phyloP scores from a whole-genome alignment of 2,113 vertebrate species.

The Lamprotornis superbus region DNA sequence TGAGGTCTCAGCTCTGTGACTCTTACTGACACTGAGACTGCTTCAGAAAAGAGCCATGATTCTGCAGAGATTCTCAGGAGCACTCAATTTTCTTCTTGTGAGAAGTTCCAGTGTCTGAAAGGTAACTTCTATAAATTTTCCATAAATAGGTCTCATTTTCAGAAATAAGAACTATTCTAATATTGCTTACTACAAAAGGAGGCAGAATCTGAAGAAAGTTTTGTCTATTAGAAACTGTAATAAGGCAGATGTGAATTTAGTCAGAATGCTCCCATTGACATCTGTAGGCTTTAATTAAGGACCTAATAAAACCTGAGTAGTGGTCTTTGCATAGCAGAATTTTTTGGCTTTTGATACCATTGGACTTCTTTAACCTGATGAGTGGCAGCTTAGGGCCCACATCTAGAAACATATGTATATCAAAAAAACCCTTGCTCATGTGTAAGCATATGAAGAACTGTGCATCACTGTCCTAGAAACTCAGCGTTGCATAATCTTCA shows the following conservation, averaged over 20 bases:
- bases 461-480: neutral
- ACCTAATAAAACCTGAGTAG: neutral
- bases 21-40: neutral
- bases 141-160: neutral
- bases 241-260: neutral
- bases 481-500: neutral
- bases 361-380: neutral
- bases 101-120: neutral
- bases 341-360: neutral
- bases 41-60: neutral
- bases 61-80: neutral
- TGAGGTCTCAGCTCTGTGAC: neutral
- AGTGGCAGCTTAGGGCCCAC: neutral
- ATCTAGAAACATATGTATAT: neutral
- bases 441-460: neutral
- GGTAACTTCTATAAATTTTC: neutral
- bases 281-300: neutral
- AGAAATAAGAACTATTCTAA: neutral
- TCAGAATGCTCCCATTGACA: neutral
- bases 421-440: neutral
- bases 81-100: neutral
- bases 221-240: neutral
- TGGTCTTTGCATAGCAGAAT: neutral
- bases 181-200: neutral
- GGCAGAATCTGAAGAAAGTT: accelerated